These are phyloP conservation scores for Solea senegalensis DNA, from an alignment of 2,113 vertebrate species.

Conservation along the genomic window DNA sequence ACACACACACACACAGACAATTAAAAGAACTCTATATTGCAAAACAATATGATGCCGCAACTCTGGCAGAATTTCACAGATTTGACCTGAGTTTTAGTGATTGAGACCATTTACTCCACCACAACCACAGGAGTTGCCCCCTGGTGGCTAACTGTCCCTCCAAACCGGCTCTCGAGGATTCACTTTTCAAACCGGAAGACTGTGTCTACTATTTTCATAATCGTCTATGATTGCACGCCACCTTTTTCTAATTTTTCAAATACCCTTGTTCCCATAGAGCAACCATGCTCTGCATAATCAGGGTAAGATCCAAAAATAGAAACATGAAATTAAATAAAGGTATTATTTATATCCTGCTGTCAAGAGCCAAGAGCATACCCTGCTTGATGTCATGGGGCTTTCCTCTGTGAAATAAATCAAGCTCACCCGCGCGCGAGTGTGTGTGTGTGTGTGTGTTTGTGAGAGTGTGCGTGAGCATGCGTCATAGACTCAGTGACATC, in stretches of 20 bases:
- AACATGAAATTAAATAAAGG: constrained; percentile 34
- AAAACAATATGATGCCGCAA: no score
- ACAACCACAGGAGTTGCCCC: no score
- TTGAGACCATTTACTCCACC: no score
- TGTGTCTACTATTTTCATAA: no score
- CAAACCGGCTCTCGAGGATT: no score
- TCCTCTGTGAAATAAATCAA: constrained; percentile 23
- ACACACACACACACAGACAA: no score
- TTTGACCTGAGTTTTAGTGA: no score
- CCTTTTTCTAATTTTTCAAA: background rate
- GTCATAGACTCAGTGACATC: constrained; percentile 18
- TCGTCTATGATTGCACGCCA: no score
- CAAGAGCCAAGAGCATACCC: constrained; percentile 4
- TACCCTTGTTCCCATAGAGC: background rate
- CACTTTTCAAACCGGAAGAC: no score
- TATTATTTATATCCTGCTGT: constrained; percentile 36
- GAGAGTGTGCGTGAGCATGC: constrained; percentile 12
- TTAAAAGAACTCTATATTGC: no score
- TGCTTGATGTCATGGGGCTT: constrained; percentile 34
- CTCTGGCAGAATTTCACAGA: no score
- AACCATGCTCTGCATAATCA: constrained; percentile 14
- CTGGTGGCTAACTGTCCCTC: no score
- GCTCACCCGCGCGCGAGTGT: background rate
- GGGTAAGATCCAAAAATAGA: constrained; percentile 25
- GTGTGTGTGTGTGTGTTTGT: constrained; percentile 12